Base-by-base conservation (phyloP, 1,140 invertebrate species). In the Ganaspis sp. region DNA sequence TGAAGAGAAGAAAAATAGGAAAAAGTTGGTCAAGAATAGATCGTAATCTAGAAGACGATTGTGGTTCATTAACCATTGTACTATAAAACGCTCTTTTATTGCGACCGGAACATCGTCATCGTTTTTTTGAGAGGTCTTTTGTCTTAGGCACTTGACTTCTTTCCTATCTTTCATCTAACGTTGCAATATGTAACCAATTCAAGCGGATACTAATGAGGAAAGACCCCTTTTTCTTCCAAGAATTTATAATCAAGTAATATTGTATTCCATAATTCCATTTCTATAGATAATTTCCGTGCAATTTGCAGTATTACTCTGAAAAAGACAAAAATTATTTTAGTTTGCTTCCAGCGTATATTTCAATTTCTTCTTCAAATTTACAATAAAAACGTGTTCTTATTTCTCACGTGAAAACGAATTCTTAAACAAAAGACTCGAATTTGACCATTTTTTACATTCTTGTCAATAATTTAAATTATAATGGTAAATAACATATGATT, bases 71-170 rank as follows among this genome's bases (percentile, higher is more conserved):
- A 75, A 70, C 38, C 64, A 75, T 70, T 49, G 64, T 38, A 2
- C 58, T 38, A 15, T 38, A 64, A 70, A 70, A 45, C 15, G 23
- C 45, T 70, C 64, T 74, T 58, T 26, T 74, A 69, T 75, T 45
- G 38, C 29, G 26, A 11, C 38, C n/a, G 73, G 40, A 26, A 58
- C 38, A 21, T 53, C 42, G 69, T 76, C 74, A 72, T 72, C 70
- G 29, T 72, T 64, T 64, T 64, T 76, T 76, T 17, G 71, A 12
- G 26, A 72, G 69, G 34, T 21, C 69, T 58, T 72, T 58, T 76
- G 69, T 76, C 70, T 69, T 17, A 34, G 12, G 17, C 6, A 76
- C 74, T 76, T 64, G 74, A 76, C 74, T 70, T 23, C 45, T 2
- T 38, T 4, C 42, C 42, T 49, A 49, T 49, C 42, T 49, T 17